Evolutionary conservation across 2,888 invertebrate species (phyloP), one percentile per base, ranked within the genome.

Genomic region (Hipparchia semele): DNA sequence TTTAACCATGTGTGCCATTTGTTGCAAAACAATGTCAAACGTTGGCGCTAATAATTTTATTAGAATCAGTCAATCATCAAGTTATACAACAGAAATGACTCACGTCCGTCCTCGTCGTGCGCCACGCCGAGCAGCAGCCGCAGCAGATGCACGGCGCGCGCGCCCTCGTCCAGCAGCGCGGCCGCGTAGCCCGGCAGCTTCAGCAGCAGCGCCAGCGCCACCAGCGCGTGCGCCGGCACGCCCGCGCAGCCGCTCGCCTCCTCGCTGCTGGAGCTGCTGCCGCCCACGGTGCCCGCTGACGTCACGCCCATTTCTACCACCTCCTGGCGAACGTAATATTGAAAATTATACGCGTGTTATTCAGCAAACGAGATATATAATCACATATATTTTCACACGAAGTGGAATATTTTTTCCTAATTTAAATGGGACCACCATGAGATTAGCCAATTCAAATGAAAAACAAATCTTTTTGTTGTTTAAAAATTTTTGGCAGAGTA

Each of bases 121-220:
- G 97, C 97, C 6, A 98, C 98, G 39, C 99, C 99, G 33, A 99
- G 94, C 54, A 98, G 97, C 68, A 99, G 94, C 6, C 98, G 94
- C 77, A 99, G 92, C 76, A 99, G 94, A 85, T 98, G 98, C 82
- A 98, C 96, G 0, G 99, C 99, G 76, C 97, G 96, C 78, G 97
- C 95, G 81, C 97, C 96, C 87, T 98, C 98, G 79, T 96, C 95
- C 46, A 99, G 94, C 76, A 99, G 89, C 61, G 98, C 97, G 86
- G 98, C 98, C 0, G 98, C 98, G 87, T 98, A 99, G 2, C 98
- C 97, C 0, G 98, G 98, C 80, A 99, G 92, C 79, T 98, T 95
- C 39, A 99, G 94, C 86, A 99, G 98, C 74, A 99, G 91, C 0
- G 98, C 98, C 85, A 99, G 97, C 12, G 98, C 98, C 1, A 98